phyloP scores from a whole-genome alignment of 2,888 invertebrate genomes.

The Sinelater perroti region DNA sequence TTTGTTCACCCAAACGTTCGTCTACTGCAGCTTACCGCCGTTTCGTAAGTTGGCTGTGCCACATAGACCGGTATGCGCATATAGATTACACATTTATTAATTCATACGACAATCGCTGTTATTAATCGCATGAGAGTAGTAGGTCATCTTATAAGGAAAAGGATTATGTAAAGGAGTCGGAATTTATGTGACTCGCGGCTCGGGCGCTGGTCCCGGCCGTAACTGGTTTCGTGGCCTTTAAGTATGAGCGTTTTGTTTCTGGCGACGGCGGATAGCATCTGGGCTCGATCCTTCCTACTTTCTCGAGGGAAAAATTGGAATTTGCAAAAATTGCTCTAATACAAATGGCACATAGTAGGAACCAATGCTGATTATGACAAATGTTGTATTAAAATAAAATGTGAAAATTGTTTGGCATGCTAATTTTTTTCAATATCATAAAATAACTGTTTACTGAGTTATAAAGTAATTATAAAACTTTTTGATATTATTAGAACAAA shows the following conservation, averaged over 20 bases:
- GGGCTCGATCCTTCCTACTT: constrained; percentile 8
- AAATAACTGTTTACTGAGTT: no score
- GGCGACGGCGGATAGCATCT: neutral
- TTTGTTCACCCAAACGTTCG: no score
- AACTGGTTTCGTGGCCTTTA: constrained; percentile 6
- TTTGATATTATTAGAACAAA: no score
- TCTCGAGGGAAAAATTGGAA: constrained; percentile 1
- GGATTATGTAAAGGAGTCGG: constrained; percentile 12
- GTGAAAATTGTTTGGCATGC: no score
- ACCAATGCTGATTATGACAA: no score
- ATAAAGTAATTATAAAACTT: no score
- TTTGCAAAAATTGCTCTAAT: no score
- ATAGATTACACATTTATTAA: constrained; percentile 3
- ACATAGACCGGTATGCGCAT: neutral
- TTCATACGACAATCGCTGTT: constrained; percentile 10
- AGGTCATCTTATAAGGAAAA: constrained; percentile 14
- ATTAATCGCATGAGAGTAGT: constrained; percentile 10
- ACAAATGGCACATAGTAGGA: no score
- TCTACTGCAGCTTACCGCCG: no score
- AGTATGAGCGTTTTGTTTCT: neutral
- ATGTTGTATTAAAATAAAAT: no score
- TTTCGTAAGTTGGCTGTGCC: no score
- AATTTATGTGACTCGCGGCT: constrained; percentile 4
- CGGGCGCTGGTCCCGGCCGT: constrained; percentile 5
- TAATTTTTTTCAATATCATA: no score